Percentiles rank a stretch among this genome's conserved stretches.
These are phyloP conservation scores for Coendou prehensilis DNA, from an alignment of 2,797 vertebrate genomes.

Conservation along the genomic window DNA sequence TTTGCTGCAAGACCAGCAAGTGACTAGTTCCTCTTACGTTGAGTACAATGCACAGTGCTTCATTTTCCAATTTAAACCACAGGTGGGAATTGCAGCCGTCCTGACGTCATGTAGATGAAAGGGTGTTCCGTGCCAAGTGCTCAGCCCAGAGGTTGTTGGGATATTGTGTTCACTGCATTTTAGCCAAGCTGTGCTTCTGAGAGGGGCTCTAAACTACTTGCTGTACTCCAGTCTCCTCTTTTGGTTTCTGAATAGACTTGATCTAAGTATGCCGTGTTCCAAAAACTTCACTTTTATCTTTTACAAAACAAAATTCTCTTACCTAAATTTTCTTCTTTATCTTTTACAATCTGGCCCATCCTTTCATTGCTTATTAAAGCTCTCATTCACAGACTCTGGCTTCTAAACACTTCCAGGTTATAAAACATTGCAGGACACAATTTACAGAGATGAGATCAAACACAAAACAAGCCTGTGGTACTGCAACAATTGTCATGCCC, in stretches of 20 bases:
- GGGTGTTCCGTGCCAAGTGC: background rate
- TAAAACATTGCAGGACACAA: background rate
- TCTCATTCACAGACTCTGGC: background rate
- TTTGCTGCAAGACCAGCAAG: rapidly evolving
- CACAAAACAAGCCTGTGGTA: background rate
- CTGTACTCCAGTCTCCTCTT: rapidly evolving
- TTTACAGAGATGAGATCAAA: background rate
- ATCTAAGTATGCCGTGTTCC: background rate
- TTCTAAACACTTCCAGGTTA: background rate
- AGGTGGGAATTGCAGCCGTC: rapidly evolving
- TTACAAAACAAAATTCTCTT: too few relatives aligned
- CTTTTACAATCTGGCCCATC: background rate
- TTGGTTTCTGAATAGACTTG: background rate
- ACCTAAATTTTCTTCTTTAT: background rate
- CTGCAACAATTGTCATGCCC: background rate
- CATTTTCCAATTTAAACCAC: background rate
- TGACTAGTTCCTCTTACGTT: background rate
- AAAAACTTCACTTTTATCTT: background rate
- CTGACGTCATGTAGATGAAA: background rate
- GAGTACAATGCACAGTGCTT: too few relatives aligned
- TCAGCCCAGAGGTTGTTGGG: rapidly evolving
- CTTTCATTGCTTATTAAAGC: background rate
- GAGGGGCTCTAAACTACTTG: rapidly evolving
- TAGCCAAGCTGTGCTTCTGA: rapidly evolving
- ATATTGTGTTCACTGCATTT: rapidly evolving